Conservation (phyloP, 2,888 invertebrate species). For the Clunio marinus region DNA sequence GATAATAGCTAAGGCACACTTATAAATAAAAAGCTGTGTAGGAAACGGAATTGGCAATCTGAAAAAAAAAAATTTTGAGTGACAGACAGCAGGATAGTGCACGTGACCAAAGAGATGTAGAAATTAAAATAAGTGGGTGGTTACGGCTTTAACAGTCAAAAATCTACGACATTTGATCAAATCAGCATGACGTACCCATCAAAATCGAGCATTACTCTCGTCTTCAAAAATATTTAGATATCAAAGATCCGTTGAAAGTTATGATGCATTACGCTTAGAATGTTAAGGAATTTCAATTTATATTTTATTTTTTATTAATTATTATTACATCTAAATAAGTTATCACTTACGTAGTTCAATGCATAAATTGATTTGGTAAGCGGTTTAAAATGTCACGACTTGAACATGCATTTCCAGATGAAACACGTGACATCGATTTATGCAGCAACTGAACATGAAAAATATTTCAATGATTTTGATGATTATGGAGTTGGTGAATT, state of each 20-base stretch:
- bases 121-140: slow-evolving; percentile 38
- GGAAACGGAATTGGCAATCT: slow-evolving; percentile 34
- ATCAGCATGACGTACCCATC: slow-evolving; percentile 29
- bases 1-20: too few species aligned
- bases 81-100: slow-evolving; percentile 32
- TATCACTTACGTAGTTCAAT: not conserved
- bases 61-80: not conserved
- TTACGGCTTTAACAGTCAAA: slow-evolving; percentile 5
- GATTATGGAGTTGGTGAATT: too few species aligned
- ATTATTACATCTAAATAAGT: not conserved
- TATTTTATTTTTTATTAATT: too few species aligned
- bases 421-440: too few species aligned
- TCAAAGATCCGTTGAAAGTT: not conserved
- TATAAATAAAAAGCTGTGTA: too few species aligned
- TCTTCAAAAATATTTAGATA: too few species aligned
- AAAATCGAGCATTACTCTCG: too few species aligned
- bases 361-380: not conserved
- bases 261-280: not conserved
- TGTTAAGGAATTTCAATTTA: not conserved
- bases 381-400: not conserved
- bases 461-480: too few species aligned
- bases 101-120: slow-evolving; percentile 35
- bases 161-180: slow-evolving; percentile 25
- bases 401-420: not conserved
- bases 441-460: too few species aligned